Base-by-base conservation (phyloP, 2,797 vertebrate genomes). In the Gouania willdenowi region DNA sequence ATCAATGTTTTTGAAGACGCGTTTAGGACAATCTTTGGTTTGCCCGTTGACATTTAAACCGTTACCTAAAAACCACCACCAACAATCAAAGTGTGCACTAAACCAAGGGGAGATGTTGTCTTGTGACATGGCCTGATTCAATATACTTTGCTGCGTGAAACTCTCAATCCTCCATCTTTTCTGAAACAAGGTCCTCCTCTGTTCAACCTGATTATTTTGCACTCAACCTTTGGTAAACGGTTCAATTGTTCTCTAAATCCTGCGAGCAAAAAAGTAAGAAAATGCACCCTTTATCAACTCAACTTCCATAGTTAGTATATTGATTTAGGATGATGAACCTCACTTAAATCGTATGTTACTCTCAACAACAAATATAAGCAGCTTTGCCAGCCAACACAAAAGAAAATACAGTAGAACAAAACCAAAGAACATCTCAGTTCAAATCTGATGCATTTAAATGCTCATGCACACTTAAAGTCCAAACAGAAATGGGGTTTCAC, bases 21-120 rank as follows among this genome's bases (percentile, higher is more conserved):
- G 48, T 83, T 83, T 88, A 89, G 91, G 92, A 92, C 93, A 91
- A 91, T 97, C 97, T 99, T 99, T 99, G 95, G 95, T 97, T 94
- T 92, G 84, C 90, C 91, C 84, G 68, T 80, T 41, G 26, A 74
- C 65, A 76, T 70, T 50, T 66, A 73, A 79, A 79, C 78, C 59
- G 55, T 77, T 75, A 84, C 65, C 75, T 77, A 85, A 84, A 87
- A 63, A 72, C 54, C 47, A 66, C 56, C 55, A 57, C 66, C 58
- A 66, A 68, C 71, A 71, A 72, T 63, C 63, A 43, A 59, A 32
- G 7, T 26, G 36, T 69, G 56, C 68, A 71, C 60, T 75, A 63
- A 75, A 70, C 70, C 56, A 57, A 75, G 67, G 71, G 70, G 75
- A 78, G 59, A 66, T 69, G 79, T 53, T 63, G 55, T 70, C 73